These are phyloP conservation scores for Heliconius hewitsoni DNA, from an alignment of 1,140 invertebrate species.

Conservation along the genomic window DNA sequence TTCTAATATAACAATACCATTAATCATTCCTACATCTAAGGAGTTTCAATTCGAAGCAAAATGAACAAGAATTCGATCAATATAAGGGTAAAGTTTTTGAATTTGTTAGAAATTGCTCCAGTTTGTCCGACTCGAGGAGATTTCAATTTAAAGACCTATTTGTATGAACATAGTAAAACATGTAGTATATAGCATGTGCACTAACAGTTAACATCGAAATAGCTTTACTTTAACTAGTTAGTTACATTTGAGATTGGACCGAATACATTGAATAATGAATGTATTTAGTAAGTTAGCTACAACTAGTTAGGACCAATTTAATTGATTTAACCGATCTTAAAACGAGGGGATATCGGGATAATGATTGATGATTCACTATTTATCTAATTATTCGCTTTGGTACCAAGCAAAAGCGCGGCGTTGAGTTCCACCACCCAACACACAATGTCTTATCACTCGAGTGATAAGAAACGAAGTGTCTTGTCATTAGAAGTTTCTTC, in stretches of 20 bases:
- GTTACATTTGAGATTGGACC: slow-evolving; percentile 20
- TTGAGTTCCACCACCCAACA: too few relatives aligned
- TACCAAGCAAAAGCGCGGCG: too few relatives aligned
- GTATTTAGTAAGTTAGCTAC: slow-evolving; percentile 26
- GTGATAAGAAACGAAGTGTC: too few relatives aligned
- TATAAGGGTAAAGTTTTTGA: slow-evolving; percentile 41
- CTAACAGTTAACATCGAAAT: slow-evolving; percentile 20
- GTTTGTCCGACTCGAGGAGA: slow-evolving; percentile 41
- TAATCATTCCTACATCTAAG: slow-evolving; percentile 15
- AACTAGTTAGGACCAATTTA: slow-evolving; percentile 19
- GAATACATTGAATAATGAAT: slow-evolving; percentile 27
- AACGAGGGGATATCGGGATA: too few relatives aligned
- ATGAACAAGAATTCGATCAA: slow-evolving; percentile 24
- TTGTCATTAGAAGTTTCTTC: too few relatives aligned
- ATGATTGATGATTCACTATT: too few relatives aligned
- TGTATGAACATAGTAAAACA: slow-evolving; percentile 13
- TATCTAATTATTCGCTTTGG: too few relatives aligned
- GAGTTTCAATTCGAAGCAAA: slow-evolving; percentile 10
- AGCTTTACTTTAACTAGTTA: slow-evolving; percentile 26
- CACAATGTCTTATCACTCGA: too few relatives aligned
- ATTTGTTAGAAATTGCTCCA: slow-evolving; percentile 42
- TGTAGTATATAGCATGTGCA: slow-evolving; percentile 10
- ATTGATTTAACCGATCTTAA: slow-evolving; percentile 13
- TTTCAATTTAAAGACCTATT: slow-evolving; percentile 50
- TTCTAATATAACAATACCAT: slow-evolving; percentile 13